These are phyloP conservation scores for Gallinago paraguaiae DNA, from an alignment of 2,113 vertebrate genomes.

Conservation along the genomic window DNA sequence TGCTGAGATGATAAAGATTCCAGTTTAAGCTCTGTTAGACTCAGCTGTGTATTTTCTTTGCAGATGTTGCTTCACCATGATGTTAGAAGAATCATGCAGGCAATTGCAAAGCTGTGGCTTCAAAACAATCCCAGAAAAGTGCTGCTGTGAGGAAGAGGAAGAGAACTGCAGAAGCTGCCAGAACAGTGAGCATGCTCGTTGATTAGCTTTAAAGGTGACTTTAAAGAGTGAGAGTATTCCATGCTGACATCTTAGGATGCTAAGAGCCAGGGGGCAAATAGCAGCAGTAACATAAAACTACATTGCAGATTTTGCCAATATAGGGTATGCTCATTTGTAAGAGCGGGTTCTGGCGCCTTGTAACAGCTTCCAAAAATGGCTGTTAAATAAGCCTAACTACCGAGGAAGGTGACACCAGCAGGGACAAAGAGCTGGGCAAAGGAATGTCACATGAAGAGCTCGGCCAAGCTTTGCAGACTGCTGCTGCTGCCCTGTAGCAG, in stretches of 20 bases:
- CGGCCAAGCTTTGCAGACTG: not conserved
- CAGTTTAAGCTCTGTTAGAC: not conserved
- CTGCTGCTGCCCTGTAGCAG: not conserved
- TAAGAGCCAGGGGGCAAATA: not conserved
- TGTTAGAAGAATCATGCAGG: not conserved
- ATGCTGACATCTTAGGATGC: not conserved
- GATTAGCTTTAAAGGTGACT: not conserved
- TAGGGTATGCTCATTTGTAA: not conserved
- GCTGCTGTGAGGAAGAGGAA: not conserved
- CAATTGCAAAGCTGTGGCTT: not conserved
- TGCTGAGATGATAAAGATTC: not conserved
- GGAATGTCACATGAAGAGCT: not conserved
- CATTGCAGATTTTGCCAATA: not conserved
- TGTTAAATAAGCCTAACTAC: not conserved
- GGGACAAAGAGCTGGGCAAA: not conserved
- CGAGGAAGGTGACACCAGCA: not conserved
- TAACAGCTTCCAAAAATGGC: not conserved
- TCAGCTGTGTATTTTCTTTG: not conserved
- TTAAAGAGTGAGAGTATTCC: not conserved
- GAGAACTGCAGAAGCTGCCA: not conserved
- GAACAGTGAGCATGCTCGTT: not conserved
- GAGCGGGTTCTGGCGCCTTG: not conserved
- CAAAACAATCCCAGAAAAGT: not conserved
- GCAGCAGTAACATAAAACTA: not conserved
- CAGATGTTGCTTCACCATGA: not conserved